Base-by-base conservation (phyloP, 2,797 vertebrate genomes). In the Nannoperca obscura region DNA sequence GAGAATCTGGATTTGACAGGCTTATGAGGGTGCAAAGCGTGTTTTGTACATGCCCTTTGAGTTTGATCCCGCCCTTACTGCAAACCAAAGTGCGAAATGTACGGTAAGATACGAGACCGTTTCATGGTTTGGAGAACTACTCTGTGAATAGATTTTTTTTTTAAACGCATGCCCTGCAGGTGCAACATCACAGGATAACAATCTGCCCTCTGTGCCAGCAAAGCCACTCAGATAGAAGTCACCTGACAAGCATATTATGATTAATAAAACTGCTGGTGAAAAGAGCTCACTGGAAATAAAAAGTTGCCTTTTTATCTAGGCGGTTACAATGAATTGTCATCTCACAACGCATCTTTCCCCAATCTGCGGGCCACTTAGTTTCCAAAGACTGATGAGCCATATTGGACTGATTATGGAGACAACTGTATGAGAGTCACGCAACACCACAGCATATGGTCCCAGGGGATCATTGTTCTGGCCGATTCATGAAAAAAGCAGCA, bases 1-100 rank as follows among this genome's bases (percentile, higher is more conserved):
- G 84, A 86, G 89, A 89, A 93, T 93, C 92, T 88, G 71, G 22
- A 60, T 78, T 74, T 93, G 91, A 92, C 91, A 91, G 87, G 84
- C 78, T 58, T 50, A 94, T 95, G 92, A 85, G 95, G 95, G 94
- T 42, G 75, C 36, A 17, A 77, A 68, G 71, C 66, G 4, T 84
- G 80, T 89, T 91, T 92, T 88, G 69, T 65, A 54, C 72, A 74
- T 61, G 89, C 83, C 74, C 69, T 75, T 49, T 76, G 72, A 81
- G 86, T 86, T 82, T 77, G 47, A 89, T 91, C 82, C 63, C 59
- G 60, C 68, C 80, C 30, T 27, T 42, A 68, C 74, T 78, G 71
- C 59, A 78, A 77, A 82, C 54, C 71, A 63, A 5, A 70, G 47
- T 12, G 81, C 74, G 71, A 80, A 82, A 85, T 55, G 62, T 24